A percentile compares a stretch with the other conserved stretches of the same genome.
Conservation (phyloP, 2,113 vertebrate genomes). For the Indicator maculatus region DNA sequence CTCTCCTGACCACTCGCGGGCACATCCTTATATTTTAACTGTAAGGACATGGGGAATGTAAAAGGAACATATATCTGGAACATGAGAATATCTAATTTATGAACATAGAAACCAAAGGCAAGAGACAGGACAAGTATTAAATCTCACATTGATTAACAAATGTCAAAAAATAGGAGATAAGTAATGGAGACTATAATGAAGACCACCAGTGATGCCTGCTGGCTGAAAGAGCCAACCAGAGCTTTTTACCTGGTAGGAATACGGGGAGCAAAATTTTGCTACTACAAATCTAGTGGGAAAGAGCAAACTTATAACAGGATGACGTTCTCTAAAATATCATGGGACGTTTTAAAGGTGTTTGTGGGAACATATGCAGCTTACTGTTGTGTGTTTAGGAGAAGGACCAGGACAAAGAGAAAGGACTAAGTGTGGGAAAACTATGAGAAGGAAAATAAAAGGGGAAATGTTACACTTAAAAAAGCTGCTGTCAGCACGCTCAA, state of each 20-base stretch:
- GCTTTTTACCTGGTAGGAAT: neutral
- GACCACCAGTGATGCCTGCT: no score
- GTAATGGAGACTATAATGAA: neutral
- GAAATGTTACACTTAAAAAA: neutral
- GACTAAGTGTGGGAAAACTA: fast-evolving
- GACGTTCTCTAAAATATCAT: neutral
- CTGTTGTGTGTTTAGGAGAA: neutral
- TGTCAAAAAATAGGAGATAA: neutral
- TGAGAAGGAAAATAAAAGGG: neutral
- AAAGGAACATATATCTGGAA: neutral
- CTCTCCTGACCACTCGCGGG: neutral
- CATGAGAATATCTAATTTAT: neutral
- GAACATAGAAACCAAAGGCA: neutral
- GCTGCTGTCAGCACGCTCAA: neutral
- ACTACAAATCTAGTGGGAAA: neutral
- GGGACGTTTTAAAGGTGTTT: neutral
- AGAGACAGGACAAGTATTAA: neutral
- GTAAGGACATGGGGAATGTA: neutral
- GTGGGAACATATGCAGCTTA: neutral
- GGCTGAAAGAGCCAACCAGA: neutral
- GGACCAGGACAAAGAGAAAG: neutral
- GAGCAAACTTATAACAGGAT: neutral
- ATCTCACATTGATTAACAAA: neutral
- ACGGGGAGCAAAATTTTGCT: neutral
- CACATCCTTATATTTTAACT: neutral